Evolutionary conservation across 1,140 invertebrate genomes (phyloP).

Genomic region (Hormaphis cornu): DNA sequence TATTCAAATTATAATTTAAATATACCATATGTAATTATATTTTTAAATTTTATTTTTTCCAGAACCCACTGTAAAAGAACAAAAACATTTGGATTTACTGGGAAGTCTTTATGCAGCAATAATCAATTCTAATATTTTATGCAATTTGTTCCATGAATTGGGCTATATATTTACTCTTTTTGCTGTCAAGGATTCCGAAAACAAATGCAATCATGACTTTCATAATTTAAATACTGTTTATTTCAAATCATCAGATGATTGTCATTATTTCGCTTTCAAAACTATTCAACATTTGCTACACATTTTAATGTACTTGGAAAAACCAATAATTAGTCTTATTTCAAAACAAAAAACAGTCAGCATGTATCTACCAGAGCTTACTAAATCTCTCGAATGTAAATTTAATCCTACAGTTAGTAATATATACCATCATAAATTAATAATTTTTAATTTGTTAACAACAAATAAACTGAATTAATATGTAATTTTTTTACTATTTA

Average conservation of each 20-base stretch:
- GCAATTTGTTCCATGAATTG: conserved; percentile 23
- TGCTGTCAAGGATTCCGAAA: not conserved
- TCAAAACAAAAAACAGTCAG: conserved; percentile 12
- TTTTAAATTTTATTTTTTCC: not conserved
- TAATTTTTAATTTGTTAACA: not conserved
- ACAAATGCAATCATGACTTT: not conserved
- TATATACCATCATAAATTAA: not conserved
- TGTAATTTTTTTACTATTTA: not conserved
- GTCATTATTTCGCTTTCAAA: conserved; percentile 27
- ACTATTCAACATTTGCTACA: not conserved
- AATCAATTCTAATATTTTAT: conserved; percentile 13
- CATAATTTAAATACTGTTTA: not conserved
- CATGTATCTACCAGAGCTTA: not conserved
- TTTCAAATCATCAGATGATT: conserved; percentile 15
- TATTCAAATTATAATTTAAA: not conserved
- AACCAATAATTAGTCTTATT: conserved; percentile 15
- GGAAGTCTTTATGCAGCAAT: not conserved
- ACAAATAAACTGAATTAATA: not conserved
- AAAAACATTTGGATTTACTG: conserved; percentile 1
- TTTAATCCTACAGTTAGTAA: not conserved
- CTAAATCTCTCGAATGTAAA: not conserved
- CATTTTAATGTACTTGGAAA: conserved; percentile 6
- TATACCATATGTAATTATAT: too few relatives aligned
- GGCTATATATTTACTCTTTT: conserved; percentile 17
- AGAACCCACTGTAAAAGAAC: not conserved